Conservation (phyloP, 2,113 vertebrate genomes). For the Corydoras maculifer region DNA sequence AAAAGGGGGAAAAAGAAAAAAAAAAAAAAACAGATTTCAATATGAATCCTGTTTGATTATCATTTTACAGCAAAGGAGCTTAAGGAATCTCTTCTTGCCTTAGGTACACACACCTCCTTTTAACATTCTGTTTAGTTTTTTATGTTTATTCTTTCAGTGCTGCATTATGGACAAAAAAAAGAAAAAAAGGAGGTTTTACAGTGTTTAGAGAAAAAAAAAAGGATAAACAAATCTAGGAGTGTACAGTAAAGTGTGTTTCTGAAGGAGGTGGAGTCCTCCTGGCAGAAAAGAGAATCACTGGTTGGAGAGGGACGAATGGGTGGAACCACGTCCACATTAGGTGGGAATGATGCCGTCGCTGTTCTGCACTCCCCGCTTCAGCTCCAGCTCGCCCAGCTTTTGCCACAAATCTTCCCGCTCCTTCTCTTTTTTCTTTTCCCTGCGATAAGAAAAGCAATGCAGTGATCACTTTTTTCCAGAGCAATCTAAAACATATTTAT, state of each 20-base stretch:
- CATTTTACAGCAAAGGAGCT: conserved; percentile 72
- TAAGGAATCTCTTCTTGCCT: conserved; percentile 61
- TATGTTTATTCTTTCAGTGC: conserved; percentile 70
- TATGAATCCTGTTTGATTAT: conserved; percentile 21
- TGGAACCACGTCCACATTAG: conserved; percentile 70
- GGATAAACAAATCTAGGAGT: too few species aligned
- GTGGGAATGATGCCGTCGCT: conserved; percentile 96
- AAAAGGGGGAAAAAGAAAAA: background rate
- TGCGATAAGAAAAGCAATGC: conserved; percentile 43
- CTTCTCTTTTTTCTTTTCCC: conserved; percentile 99
- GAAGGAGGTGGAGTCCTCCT: conserved; percentile 55
- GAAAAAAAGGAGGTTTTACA: conserved; percentile 80
- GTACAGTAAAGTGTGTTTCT: too few species aligned
- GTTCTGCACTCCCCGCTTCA: conserved; percentile 89
- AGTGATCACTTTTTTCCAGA: too few species aligned
- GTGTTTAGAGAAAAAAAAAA: conserved; percentile 60
- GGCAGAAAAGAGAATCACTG: conserved; percentile 18
- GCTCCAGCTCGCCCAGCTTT: conserved; percentile 97
- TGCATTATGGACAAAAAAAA: conserved; percentile 63
- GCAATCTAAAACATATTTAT: too few species aligned
- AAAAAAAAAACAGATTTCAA: background rate
- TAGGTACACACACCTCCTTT: conserved; percentile 61
- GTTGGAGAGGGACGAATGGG: conserved; percentile 18
- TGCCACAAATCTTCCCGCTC: conserved; percentile 98
- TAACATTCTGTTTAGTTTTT: conserved; percentile 57